These are phyloP conservation scores for Sparus aurata DNA, from an alignment of 2,797 vertebrate species.

Conservation along the genomic window DNA sequence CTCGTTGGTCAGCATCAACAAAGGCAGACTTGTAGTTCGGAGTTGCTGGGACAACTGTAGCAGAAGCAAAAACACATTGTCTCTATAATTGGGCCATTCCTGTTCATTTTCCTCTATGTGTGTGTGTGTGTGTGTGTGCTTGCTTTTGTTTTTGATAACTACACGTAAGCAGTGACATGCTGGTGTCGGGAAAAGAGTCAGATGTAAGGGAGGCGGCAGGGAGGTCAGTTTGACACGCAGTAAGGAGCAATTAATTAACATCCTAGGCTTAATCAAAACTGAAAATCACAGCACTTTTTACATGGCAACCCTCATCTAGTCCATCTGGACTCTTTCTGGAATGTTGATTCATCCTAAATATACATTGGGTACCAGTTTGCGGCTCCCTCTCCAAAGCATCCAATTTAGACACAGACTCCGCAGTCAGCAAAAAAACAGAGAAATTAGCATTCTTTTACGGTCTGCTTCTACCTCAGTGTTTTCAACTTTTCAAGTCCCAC, in stretches of 20 bases:
- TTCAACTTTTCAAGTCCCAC: not conserved
- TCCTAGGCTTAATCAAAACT: not conserved
- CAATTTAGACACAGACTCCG: conserved; percentile 34
- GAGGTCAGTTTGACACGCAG: conserved; percentile 10
- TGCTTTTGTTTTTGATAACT: not conserved
- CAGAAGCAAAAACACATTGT: not conserved
- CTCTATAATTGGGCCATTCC: not conserved
- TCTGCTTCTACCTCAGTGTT: conserved; percentile 8
- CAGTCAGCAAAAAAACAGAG: conserved; percentile 30
- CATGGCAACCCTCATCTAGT: conserved; percentile 10
- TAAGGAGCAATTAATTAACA: conserved; percentile 20
- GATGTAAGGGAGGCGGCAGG: conserved; percentile 5
- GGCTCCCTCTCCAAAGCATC: conserved; percentile 26
- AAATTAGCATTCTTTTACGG: conserved; percentile 16
- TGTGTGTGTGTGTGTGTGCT: not conserved
- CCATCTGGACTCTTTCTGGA: conserved; percentile 10
- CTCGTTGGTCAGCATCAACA: not conserved
- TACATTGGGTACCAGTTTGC: conserved; percentile 31
- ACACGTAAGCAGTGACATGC: not conserved
- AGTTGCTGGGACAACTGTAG: not conserved
- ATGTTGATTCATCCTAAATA: conserved; percentile 48
- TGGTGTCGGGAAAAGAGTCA: conserved; percentile 1
- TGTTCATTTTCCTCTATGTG: not conserved
- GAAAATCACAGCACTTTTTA: not conserved
- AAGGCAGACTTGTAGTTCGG: not conserved